phyloP scores from a whole-genome alignment of 2,797 vertebrate species.

The Anguilla megastoma region DNA sequence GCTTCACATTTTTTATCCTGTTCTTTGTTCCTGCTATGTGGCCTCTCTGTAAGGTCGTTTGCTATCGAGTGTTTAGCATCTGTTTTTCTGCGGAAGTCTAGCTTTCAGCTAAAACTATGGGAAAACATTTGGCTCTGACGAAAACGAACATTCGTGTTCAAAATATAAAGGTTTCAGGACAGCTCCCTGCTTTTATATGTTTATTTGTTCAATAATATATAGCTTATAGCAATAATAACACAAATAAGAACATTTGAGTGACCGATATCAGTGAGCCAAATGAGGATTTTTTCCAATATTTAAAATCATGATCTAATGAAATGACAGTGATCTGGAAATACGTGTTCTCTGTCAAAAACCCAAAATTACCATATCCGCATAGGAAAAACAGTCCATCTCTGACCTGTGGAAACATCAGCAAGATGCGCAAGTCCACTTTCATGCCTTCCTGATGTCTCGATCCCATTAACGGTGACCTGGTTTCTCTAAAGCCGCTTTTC shows the following conservation, averaged over 20 bases:
- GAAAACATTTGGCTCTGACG: background rate
- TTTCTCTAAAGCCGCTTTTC: too few relatives aligned
- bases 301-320: background rate
- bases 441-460: background rate
- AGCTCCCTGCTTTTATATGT: background rate
- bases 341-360: background rate
- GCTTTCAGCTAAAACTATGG: background rate
- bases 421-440: background rate
- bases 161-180: background rate
- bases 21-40: slow-evolving; percentile 7
- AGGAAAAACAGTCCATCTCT: background rate
- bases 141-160: background rate
- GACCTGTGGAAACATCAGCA: too few relatives aligned
- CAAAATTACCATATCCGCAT: background rate
- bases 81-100: background rate
- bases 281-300: background rate
- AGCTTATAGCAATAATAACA: background rate
- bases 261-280: background rate
- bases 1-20: background rate
- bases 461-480: too few relatives aligned
- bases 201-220: background rate
- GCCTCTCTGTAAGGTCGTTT: background rate
- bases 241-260: background rate
- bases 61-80: background rate
- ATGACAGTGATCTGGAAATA: background rate